Evolutionary conservation across 2,888 invertebrate species (phyloP), one percentile per base, ranked within the genome.

Genomic region (Notocelia uddmanniana): DNA sequence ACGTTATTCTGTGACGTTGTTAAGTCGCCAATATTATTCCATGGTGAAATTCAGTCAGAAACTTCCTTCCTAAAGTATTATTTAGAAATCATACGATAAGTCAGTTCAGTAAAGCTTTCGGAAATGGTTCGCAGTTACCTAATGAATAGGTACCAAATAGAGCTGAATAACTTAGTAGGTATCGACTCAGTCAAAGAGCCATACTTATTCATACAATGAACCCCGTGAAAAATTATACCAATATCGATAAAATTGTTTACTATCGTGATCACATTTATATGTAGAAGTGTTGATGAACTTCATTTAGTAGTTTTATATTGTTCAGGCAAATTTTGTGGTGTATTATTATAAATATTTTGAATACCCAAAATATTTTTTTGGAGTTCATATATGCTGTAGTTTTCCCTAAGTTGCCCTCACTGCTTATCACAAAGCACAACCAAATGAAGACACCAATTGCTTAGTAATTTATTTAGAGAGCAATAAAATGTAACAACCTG

Each of bases 351-450:
- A 41, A 41, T 26, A 26, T 26, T 26, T 26, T 26, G 5, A 3
- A 26, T 26, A 26, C 31, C 31, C 31, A 31, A 5, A 31, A 31
- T 0, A 15, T 15, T 41, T 6, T 59, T 45, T 45, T 48, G 52
- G 37, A 64, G 52, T 54, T 64, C 21, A 64, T 64, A 5, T 21
- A 54, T n/a, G n/a, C 37, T 26, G 48, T 63, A 48, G 60, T 72
- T 72, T 62, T 54, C 67, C 68, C 57, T 73, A 15, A 62, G 72
- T 73, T 73, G 72, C 72, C 60, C 80, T 77, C 85, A 85, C 85
- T 75, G 89, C 89, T 88, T 75, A 76, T 77, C 85, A 83, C 84
- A 76, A 73, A 85, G 86, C 90, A 90, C 71, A 59, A n/a, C 18
- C n/a, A 52, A 18, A 37, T 31, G 45, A 10, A 59, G 54, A 34